Conservation (phyloP, 2,888 invertebrate species). For the Phytoseiulus persimilis region DNA sequence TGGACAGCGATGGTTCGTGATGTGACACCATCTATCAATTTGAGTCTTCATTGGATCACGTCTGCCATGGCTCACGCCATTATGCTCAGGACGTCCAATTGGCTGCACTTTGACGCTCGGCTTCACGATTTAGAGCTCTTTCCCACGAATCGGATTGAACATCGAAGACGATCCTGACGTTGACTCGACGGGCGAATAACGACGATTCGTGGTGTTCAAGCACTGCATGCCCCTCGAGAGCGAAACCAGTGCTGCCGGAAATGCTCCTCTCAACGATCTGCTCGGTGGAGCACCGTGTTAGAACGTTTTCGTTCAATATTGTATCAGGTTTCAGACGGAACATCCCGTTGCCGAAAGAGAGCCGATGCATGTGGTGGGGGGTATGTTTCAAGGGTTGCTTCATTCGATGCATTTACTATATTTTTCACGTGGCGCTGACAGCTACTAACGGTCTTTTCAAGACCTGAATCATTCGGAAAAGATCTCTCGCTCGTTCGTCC, state of each 20-base stretch:
- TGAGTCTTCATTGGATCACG: not conserved
- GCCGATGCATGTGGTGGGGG: not conserved
- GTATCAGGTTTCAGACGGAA: not conserved
- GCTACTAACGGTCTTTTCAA: not conserved
- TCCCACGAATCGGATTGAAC: not conserved
- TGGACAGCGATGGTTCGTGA: not conserved
- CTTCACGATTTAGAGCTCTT: not conserved
- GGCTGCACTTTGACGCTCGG: not conserved
- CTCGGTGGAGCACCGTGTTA: not conserved
- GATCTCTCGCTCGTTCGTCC: not conserved
- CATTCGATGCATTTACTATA: not conserved
- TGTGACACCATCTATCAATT: not conserved
- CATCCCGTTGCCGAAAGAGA: not conserved
- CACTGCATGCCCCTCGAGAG: too few relatives aligned
- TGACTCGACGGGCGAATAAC: not conserved
- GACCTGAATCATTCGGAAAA: constrained; percentile 5
- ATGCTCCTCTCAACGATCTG: too few relatives aligned
- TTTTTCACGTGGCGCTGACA: not conserved
- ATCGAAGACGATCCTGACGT: not conserved
- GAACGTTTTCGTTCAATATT: not conserved
- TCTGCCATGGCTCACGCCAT: not conserved
- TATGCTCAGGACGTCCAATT: not conserved
- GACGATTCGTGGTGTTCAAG: not conserved
- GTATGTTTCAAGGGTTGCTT: not conserved
- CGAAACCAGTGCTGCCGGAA: too few relatives aligned